These are phyloP conservation scores for Melanaphis sacchari DNA, from an alignment of 1,140 invertebrate species.

Conservation along the genomic window DNA sequence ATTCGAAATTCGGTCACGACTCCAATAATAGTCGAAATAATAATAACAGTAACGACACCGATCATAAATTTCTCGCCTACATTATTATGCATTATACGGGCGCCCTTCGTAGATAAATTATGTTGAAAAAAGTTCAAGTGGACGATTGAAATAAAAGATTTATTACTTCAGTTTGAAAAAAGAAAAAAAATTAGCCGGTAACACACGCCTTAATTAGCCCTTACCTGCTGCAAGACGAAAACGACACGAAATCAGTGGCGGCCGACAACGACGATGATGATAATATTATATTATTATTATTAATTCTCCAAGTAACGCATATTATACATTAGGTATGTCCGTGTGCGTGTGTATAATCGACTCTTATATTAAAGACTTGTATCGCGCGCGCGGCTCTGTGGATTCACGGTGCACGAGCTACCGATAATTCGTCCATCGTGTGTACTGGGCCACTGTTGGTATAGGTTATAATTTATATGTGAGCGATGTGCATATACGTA, in stretches of 20 bases:
- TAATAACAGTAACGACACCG: background rate
- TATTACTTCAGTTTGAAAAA: background rate
- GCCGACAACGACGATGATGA: background rate
- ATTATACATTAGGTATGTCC: background rate
- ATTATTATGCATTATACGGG: background rate
- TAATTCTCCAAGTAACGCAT: background rate
- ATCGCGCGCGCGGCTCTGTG: background rate
- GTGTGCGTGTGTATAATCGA: constrained; percentile 1
- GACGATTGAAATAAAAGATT: background rate
- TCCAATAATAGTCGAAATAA: background rate
- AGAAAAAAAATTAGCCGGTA: background rate
- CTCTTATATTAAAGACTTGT: background rate
- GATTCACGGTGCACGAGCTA: background rate
- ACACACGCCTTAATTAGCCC: background rate
- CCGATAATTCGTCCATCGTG: background rate
- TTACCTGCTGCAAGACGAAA: background rate
- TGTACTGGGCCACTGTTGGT: background rate
- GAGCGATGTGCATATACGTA: background rate
- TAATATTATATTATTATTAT: background rate
- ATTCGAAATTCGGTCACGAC: constrained; percentile 2
- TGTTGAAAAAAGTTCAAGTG: background rate
- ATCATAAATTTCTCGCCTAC: background rate
- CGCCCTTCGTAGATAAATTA: background rate
- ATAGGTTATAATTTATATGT: background rate
- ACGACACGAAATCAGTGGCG: background rate